These are phyloP conservation scores for Bellardia bayeri DNA, from an alignment of 2,888 invertebrate species.

Conservation along the genomic window DNA sequence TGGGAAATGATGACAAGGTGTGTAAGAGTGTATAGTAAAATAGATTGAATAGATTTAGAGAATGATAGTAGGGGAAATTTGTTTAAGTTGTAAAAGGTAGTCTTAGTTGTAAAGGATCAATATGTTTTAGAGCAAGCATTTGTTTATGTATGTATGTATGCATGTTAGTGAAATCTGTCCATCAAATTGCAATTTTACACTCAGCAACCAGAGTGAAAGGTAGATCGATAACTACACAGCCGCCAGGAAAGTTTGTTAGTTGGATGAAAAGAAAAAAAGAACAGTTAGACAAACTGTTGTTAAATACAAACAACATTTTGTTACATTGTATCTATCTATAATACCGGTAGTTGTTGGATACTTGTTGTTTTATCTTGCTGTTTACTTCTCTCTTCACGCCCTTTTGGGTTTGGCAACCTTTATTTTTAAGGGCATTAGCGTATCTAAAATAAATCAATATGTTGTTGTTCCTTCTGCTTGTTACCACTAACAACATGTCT, in stretches of 20 bases:
- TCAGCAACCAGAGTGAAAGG: conserved; percentile 55
- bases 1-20: conserved; percentile 54
- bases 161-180: conserved; percentile 77
- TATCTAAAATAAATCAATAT: conserved; percentile 49
- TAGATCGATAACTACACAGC: conserved; percentile 48
- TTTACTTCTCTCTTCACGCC: background rate
- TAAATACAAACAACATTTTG: conserved; percentile 44
- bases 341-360: conserved; percentile 45
- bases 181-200: conserved; percentile 77
- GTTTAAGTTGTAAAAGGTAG: conserved; percentile 10
- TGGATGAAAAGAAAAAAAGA: conserved; percentile 35
- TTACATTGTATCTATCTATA: conserved; percentile 30
- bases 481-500: conserved; percentile 20
- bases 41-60: background rate
- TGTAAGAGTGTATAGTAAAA: background rate
- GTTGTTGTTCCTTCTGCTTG: conserved; percentile 39
- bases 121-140: conserved; percentile 10
- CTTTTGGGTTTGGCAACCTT: conserved; percentile 18
- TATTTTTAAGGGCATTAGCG: conserved; percentile 32
- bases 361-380: conserved; percentile 48
- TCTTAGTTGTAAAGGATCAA: background rate
- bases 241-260: background rate
- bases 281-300: conserved; percentile 36
- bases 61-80: background rate
- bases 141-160: conserved; percentile 53